Base-by-base conservation (phyloP, 2,888 invertebrate genomes). In the Diarsia rubi region DNA sequence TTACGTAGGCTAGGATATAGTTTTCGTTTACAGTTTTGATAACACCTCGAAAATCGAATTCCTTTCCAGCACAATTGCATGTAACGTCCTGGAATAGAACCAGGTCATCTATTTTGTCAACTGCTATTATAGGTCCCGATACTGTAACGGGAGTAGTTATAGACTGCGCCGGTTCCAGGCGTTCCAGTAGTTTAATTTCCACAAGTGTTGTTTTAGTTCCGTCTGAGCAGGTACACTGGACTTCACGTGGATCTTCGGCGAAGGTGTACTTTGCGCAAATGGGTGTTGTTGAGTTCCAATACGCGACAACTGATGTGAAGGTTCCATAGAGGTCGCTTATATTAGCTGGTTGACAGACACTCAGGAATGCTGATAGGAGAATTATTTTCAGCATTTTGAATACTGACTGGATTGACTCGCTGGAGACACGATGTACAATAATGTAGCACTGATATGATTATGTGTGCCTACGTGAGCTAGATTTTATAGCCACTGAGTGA, bases 291-390 rank as follows among this genome's bases (percentile, higher is more conserved):
- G 6, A 9, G 24, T 12, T 16, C 1, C 31, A 12, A 44, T 52
- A 52, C 1, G 44, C 21, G 42, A 57, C 63, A 24, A 76, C 70
- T 0, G 16, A 31, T 11, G 78, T 76, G 21, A 57, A 78, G 49
- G 63, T 78, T 21, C 78, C 76, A 49, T 57, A 70, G 49, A 75
- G 16, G 16, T 77, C 62, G n/a, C 49, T 54, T 14, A 69, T 60
- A 24, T 76, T n/a, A 37, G 31, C 54, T 31, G 47, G 62, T 19
- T 69, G 69, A 9, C 63, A 14, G 21, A 47, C 47, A 49, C 42
- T 44, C 21, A 69, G 54, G 21, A 77, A 16, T 5, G 31, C 14
- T 42, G 42, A 54, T 14, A 77, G 16, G 0, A 76, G 21, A 62
- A 63, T 45, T 16, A 77, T 3, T 69, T 24, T 54, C 42, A 37